Base-by-base conservation (phyloP, 2,113 vertebrate genomes). In the Leiothrix lutea region DNA sequence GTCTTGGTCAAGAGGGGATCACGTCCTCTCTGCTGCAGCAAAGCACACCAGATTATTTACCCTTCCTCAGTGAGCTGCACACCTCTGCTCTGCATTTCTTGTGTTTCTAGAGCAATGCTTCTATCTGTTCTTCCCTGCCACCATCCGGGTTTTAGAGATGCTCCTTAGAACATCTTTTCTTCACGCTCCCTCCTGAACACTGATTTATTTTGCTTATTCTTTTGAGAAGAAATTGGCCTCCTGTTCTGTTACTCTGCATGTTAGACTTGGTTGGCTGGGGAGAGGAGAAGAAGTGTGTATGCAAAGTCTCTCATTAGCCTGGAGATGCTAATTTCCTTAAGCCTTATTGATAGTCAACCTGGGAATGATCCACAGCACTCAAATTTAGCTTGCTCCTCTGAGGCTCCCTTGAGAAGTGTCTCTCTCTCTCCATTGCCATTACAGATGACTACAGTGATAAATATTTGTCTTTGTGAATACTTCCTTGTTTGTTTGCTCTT, bases 381-480 rank as follows among this genome's bases (percentile, higher is more conserved):
- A 74, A 70, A 92, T 88, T 74, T 71, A 88, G 16, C 33, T 83
- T 90, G 22, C 24, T 83, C 17, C 48, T 78, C 71, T 29, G 29
- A 86, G 51, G 42, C 29, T 94, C 83, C 64, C 88, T 90, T 1
- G 4, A 80, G 92, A 92, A 86, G 64, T n/a, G 60, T 70, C 54
- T 92, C 38, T 96, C 80, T 86, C 70, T 92, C 45, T 78, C 69
- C 64, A n/a, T 23, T 83, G 86, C 67, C 35, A 23, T 80, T 78
- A 71, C 51, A 62, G 82, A 80, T 73, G 38, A 86, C 60, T 88
- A 25, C 8, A 3, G 29, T 67, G 88, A 91, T 91, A 97, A 94
- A 88, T 91, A 95, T 93, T 96, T 96, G 80, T 84, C 72, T 86
- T 91, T 83, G 75, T 84, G 69, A 78, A 66, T 40, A 51, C 38